These are phyloP conservation scores for Spinus pinus DNA, from an alignment of 2,797 vertebrate species.

Conservation along the genomic window DNA sequence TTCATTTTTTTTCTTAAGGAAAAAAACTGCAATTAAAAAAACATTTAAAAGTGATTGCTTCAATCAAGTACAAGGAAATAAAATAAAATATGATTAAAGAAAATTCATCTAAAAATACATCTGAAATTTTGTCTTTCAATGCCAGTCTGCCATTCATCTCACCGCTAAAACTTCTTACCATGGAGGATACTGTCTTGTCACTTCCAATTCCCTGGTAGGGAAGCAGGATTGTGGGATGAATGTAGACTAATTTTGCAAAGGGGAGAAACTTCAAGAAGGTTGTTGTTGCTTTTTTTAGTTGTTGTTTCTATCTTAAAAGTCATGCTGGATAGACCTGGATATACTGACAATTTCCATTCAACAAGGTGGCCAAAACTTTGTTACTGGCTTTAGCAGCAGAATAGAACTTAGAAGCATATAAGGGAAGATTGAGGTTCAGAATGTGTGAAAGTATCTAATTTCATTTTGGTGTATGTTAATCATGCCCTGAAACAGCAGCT, in stretches of 20 bases:
- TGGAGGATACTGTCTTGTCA: background rate
- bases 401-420: background rate
- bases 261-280: background rate
- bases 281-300: background rate
- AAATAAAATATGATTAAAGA: background rate
- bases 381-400: background rate
- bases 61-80: background rate
- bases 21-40: background rate
- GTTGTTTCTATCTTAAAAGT: background rate
- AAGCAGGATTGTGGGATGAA: background rate
- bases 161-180: background rate
- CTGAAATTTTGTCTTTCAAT: background rate
- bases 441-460: background rate
- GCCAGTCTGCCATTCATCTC: background rate
- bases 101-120: background rate
- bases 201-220: background rate
- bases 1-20: background rate
- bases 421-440: background rate
- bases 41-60: background rate
- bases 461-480: background rate
- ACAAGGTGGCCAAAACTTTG: rapidly evolving
- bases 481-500: background rate
- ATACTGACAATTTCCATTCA: background rate
- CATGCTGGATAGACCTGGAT: background rate
- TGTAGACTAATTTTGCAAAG: background rate